Evolutionary conservation across 2,797 vertebrate species (phyloP), one percentile per base, ranked within the genome.

Genomic region (Phrynocephalus guinanensis): DNA sequence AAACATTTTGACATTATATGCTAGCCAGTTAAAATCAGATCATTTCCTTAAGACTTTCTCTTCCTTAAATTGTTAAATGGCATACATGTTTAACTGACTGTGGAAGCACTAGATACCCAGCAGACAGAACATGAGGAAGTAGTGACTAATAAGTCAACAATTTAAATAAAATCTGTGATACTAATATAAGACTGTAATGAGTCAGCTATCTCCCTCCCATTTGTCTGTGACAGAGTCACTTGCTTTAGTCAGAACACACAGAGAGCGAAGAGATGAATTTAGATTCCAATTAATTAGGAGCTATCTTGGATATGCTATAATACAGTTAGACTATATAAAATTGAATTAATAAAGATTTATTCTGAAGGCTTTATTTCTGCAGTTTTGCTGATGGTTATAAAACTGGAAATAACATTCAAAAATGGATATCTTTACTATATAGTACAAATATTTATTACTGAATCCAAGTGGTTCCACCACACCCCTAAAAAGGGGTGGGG

Each of bases 121-220:
- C 28, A 87, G 76, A 80, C 77, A 85, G 70, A 88, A 84, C 24
- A 48, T 60, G 76, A 79, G 83, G 90, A 94, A 93, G 83, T 92
- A 92, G 91, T 70, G 50, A 81, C 48, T 82, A 83, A 94, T 96
- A 93, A 95, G 87, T 93, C 92, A 95, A 89, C 86, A 91, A 92
- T 92, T 94, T 92, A 93, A 94, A 94, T 88, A 93, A 93, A 94
- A 92, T 86, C 75, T 88, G 88, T 93, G 92, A 92, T 85, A 89
- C 91, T 95, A 90, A 94, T 94, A n/a, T 63, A 70, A 93, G 88
- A 75, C 24, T 92, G 78, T 83, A 90, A 81, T 95, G 93, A 95
- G 88, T 95, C 93, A 95, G 50, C 87, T 26, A 86, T 78, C 24
- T 88, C 30, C 38, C 44, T 78, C 87, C 87, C 73, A 91, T 86